Evolutionary conservation across 2,888 invertebrate genomes (phyloP), one percentile per base, ranked within the genome.

Genomic region (Dione vanillae): DNA sequence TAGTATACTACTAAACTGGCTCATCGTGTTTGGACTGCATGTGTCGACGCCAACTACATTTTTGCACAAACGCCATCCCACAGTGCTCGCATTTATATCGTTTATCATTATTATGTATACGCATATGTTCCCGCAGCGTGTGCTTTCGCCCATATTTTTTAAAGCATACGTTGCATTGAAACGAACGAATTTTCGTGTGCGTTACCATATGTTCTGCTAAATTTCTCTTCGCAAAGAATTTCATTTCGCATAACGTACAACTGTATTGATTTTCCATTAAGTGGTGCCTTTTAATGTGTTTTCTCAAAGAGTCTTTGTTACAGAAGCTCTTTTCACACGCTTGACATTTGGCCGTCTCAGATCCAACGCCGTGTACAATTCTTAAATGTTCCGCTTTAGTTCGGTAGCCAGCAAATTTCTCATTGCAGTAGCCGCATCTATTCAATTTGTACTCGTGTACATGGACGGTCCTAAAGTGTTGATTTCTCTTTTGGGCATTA

Each of bases 201-300:
- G 83, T 87, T n/a, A 84, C 79, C 83, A 86, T 83, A 72, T 92
- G 91, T 10, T 83, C 82, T 45, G 81, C 81, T 51, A 92, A 76
- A 64, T 83, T 82, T 16, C 81, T 81, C 58, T 82, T 84, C 0
- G 80, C 80, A 69, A 82, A 85, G 71, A 90, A 92, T 45, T 78
- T 80, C 66, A 80, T 83, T 0, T 83, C 80, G 73, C 83, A 84
- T 16, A 75, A 54, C 0, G 71, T 65, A 58, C 83, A 84, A 20
- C 70, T 65, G 37, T 75, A 72, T 2, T 69, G 72, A 8, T 72
- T 70, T 52, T 78, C 76, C 72, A 78, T 71, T 65, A 81, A 62
- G 62, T 82, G 82, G 35, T 76, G 74, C 0, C 74, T 66, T 41
- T 72, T 76, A 0, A 75, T 71, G 54, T 81, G 81, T 16, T 71